Percentiles rank a stretch among this genome's conserved stretches.
Evolutionary conservation across 2,888 invertebrate genomes (phyloP).

Genomic region (Drosophila paramelanica): DNA sequence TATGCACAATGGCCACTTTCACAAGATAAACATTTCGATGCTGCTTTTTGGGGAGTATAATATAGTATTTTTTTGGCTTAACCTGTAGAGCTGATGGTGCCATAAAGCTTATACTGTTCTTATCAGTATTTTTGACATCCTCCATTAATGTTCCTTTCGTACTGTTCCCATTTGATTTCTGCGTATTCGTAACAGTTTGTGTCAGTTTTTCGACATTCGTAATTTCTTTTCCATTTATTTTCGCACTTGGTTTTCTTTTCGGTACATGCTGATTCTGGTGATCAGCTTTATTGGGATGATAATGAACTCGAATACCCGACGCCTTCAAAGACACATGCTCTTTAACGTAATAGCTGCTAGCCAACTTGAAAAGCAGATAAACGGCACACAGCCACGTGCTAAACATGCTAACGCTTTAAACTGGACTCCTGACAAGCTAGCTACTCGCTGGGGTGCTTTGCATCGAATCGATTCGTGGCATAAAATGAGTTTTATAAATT

Average conservation of each 20-base stretch:
- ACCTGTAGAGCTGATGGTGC: neutral
- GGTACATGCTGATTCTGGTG: neutral
- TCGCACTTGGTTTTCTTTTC: neutral
- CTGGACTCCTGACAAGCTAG: slow-evolving; percentile 17
- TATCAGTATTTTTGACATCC: too few relatives aligned
- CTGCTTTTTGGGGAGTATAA: neutral
- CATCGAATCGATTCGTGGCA: slow-evolving; percentile 51
- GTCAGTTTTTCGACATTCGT: neutral
- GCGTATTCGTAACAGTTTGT: too few relatives aligned
- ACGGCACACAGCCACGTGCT: slow-evolving; percentile 42
- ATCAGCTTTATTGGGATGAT: neutral
- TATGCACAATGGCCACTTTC: slow-evolving; percentile 30
- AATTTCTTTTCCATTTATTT: neutral
- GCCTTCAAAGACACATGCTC: slow-evolving; percentile 7
- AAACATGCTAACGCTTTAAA: slow-evolving; percentile 15
- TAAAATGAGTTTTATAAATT: slow-evolving; percentile 31
- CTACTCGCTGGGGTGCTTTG: slow-evolving; percentile 8
- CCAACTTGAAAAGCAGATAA: slow-evolving; percentile 15
- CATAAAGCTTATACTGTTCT: neutral
- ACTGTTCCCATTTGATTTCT: neutral
- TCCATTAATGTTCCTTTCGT: neutral
- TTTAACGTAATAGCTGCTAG: slow-evolving; percentile 7
- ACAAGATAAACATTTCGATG: slow-evolving; percentile 11
- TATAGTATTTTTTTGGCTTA: slow-evolving; percentile 4
- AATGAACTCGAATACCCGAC: slow-evolving; percentile 4